These are phyloP conservation scores for Altica lythri DNA, from an alignment of 2,888 invertebrate species.

Conservation along the genomic window DNA sequence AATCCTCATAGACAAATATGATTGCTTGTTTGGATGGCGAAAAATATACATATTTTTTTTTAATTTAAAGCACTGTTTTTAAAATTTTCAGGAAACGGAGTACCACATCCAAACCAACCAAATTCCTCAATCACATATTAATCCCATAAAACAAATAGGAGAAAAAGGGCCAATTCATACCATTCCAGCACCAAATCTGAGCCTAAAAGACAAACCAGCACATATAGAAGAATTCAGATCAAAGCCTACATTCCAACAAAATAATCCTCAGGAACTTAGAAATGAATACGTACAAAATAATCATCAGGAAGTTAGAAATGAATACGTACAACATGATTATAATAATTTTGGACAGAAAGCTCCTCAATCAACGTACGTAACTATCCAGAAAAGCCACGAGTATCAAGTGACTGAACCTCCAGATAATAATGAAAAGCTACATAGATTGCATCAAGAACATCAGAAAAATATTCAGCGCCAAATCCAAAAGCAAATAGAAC, in stretches of 20 bases:
- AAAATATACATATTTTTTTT: no score
- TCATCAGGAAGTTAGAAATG: conserved; percentile 44
- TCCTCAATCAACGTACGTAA: conserved; percentile 20
- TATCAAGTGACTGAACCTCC: conserved; percentile 63
- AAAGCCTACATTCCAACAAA: no score
- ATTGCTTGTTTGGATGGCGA: no score
- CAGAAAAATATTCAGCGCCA: conserved; percentile 42
- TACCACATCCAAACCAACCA: conserved; percentile 53
- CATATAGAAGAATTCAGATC: no score
- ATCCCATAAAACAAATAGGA: conserved; percentile 55
- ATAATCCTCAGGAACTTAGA: conserved; percentile 46
- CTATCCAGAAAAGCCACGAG: conserved; percentile 47
- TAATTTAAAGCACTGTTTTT: neutral
- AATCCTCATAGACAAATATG: no score
- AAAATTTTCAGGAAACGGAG: conserved; percentile 46
- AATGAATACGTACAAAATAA: no score
- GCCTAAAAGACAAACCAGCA: conserved; percentile 68
- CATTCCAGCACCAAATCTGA: conserved; percentile 83
- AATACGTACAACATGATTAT: conserved; percentile 2
- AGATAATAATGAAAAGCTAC: conserved; percentile 43
- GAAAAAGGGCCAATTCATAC: conserved; percentile 80
- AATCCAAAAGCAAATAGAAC: conserved; percentile 26
- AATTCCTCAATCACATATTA: conserved; percentile 48
- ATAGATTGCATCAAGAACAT: conserved; percentile 39
- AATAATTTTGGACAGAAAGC: conserved; percentile 5